These are phyloP conservation scores for Pammene fasciana DNA, from an alignment of 2,888 invertebrate genomes.

Conservation along the genomic window DNA sequence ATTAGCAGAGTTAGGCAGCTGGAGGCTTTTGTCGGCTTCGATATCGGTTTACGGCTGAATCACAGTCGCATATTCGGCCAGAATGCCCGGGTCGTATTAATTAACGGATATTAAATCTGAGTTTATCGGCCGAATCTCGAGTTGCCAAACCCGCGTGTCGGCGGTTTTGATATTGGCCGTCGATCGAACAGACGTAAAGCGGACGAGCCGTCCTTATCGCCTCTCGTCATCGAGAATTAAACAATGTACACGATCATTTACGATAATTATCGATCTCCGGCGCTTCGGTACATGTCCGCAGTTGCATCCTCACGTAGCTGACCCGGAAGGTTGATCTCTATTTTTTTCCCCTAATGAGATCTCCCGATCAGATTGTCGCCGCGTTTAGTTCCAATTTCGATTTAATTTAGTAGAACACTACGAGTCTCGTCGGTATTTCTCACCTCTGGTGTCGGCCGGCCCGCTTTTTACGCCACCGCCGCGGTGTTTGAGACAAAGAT, in stretches of 20 bases:
- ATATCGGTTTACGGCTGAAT: constrained; percentile 75
- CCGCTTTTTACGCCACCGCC: constrained; percentile 71
- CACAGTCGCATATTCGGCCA: constrained; percentile 75
- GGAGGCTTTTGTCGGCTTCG: constrained; percentile 75
- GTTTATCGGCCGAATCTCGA: constrained; percentile 80
- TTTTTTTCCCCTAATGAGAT: constrained; percentile 47
- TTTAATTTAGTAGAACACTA: constrained; percentile 65
- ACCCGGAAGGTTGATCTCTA: constrained; percentile 50
- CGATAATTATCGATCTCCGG: constrained; percentile 66
- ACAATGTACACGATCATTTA: constrained; percentile 78
- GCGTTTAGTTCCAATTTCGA: constrained; percentile 63
- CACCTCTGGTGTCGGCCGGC: constrained; percentile 72
- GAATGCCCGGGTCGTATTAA: constrained; percentile 80
- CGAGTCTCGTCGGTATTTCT: constrained; percentile 72
- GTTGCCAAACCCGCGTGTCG: constrained; percentile 79
- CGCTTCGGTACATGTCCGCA: constrained; percentile 47
- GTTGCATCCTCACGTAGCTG: constrained; percentile 50
- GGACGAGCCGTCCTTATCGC: constrained; percentile 71
- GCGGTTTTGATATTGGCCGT: constrained; percentile 70
- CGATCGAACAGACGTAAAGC: constrained; percentile 63
- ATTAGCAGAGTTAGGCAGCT: constrained; percentile 77
- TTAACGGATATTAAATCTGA: constrained; percentile 82
- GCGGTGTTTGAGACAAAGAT: constrained; percentile 80
- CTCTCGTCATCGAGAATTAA: constrained; percentile 77
- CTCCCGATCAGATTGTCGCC: constrained; percentile 54